Evolutionary conservation across 2,797 vertebrate genomes (phyloP).

Genomic region (Crenichthys baileyi): DNA sequence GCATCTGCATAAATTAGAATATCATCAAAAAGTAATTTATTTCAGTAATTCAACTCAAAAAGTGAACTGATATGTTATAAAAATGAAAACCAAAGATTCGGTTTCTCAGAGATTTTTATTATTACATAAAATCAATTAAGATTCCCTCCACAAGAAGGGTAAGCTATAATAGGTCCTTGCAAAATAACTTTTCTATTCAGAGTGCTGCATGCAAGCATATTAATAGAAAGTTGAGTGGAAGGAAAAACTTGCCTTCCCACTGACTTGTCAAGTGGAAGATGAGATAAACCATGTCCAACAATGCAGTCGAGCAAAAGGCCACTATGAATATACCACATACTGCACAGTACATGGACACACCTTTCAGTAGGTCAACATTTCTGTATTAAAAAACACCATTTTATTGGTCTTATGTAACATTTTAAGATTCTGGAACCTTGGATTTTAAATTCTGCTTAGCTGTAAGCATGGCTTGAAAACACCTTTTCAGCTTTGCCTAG

Average conservation of each 20-base stretch:
- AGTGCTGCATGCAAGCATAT: no score
- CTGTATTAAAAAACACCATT: no score
- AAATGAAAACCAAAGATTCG: background rate
- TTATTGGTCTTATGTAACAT: background rate
- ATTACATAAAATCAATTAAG: background rate
- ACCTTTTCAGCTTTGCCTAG: background rate
- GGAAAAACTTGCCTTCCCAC: background rate
- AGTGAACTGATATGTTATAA: background rate
- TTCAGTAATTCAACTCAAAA: background rate
- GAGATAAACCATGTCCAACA: background rate
- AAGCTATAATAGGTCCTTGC: no score
- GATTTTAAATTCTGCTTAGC: background rate
- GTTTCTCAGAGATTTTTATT: background rate
- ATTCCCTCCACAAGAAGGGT: background rate
- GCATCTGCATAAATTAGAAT: background rate
- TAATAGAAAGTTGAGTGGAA: background rate
- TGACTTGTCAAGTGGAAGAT: background rate
- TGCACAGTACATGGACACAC: no score
- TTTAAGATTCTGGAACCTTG: background rate
- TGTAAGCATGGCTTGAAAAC: background rate
- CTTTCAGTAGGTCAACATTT: background rate
- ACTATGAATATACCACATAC: background rate
- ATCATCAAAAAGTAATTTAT: background rate
- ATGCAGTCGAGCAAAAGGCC: background rate
- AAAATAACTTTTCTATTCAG: background rate